A percentile compares a stretch with the other conserved stretches of the same genome.
phyloP scores from a whole-genome alignment of 1,140 invertebrate species.

The Camponotus vicinus region DNA sequence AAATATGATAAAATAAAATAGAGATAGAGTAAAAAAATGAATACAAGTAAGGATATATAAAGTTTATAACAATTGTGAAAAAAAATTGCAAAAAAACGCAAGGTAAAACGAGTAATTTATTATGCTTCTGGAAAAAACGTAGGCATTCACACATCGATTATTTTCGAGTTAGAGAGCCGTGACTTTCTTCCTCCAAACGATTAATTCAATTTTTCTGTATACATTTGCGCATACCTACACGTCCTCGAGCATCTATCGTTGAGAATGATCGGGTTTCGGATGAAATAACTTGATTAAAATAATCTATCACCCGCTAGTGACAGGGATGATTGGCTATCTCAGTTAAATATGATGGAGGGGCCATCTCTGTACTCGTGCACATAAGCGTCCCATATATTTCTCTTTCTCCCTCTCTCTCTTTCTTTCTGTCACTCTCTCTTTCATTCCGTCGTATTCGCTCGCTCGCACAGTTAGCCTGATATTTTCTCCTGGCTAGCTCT shows the following conservation, averaged over 20 bases:
- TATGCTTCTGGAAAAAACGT: neutral
- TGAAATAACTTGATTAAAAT: constrained; percentile 77
- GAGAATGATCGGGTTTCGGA: constrained; percentile 69
- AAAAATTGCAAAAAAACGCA: neutral
- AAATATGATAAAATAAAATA: neutral
- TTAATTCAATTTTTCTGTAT: constrained; percentile 73
- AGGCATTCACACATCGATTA: constrained; percentile 26
- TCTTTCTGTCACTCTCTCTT: constrained; percentile 44
- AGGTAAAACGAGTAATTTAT: neutral
- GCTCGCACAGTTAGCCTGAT: constrained; percentile 55
- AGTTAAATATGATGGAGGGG: constrained; percentile 77
- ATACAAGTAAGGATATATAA: neutral
- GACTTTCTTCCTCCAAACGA: constrained; percentile 5
- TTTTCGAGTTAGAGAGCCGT: constrained; percentile 60
- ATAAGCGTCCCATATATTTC: constrained; percentile 37
- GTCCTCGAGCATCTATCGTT: constrained; percentile 52
- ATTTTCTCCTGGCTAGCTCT: constrained; percentile 55
- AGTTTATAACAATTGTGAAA: neutral
- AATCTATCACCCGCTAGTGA: constrained; percentile 75
- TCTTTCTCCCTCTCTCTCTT: neutral
- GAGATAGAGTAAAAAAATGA: neutral
- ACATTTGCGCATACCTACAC: constrained; percentile 44
- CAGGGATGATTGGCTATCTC: constrained; percentile 73
- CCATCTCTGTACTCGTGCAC: constrained; percentile 56
- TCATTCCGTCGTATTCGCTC: constrained; percentile 41